These are phyloP conservation scores for human DNA, from an alignment of 2,113 vertebrate genomes.

Conservation along the genomic window DNA sequence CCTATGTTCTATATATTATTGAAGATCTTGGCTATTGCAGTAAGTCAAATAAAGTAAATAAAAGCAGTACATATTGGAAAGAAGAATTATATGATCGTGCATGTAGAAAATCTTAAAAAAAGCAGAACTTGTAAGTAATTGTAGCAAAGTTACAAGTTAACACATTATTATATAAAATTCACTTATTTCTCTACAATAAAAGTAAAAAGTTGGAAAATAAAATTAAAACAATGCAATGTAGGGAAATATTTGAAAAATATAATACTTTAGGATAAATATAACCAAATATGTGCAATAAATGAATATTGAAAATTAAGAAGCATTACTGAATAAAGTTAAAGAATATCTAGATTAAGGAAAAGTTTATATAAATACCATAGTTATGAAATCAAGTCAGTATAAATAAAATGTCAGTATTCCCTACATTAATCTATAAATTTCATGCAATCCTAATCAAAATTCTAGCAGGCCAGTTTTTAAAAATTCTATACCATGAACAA, in stretches of 20 bases:
- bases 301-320: neutral
- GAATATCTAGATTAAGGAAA: neutral
- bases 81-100: neutral
- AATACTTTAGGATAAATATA: neutral
- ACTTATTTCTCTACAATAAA: neutral
- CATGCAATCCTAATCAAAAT: neutral
- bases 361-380: too few relatives aligned
- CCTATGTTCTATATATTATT: neutral
- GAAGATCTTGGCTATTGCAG: neutral
- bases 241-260: neutral
- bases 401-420: neutral
- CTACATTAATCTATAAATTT: neutral
- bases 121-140: neutral
- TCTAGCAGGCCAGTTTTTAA: neutral
- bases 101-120: neutral
- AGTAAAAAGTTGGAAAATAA: neutral
- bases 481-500: neutral
- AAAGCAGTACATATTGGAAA: neutral
- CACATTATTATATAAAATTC: neutral
- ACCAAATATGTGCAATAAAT: neutral
- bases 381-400: neutral
- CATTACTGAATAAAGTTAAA: neutral
- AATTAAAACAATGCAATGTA: neutral
- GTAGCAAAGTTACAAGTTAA: neutral
- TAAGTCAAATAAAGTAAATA: neutral